Percentiles rank a stretch among this genome's conserved stretches.
These are phyloP conservation scores for Serrognathus titanus DNA, from an alignment of 2,888 invertebrate species.

Conservation along the genomic window DNA sequence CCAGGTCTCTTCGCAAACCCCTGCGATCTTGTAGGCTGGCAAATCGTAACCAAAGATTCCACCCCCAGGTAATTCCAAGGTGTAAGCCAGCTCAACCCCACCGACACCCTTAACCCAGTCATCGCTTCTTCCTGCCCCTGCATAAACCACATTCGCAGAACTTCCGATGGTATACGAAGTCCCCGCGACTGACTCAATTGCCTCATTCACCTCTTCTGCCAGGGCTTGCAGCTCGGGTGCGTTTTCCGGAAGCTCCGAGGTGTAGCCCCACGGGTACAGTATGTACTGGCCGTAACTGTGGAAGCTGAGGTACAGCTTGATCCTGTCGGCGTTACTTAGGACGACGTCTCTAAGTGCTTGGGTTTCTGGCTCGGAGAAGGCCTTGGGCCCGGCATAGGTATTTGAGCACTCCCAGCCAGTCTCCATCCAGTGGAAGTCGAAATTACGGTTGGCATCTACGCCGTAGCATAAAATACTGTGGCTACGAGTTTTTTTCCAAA, in stretches of 20 bases:
- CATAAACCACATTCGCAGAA: constrained; percentile 50
- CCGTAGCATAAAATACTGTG: constrained; percentile 22
- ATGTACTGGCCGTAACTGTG: constrained; percentile 72
- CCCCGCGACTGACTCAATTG: constrained; percentile 41
- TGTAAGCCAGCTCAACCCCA: constrained; percentile 58
- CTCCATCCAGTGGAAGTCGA: constrained; percentile 65
- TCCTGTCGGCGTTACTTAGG: constrained; percentile 54
- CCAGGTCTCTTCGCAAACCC: constrained; percentile 60
- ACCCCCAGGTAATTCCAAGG: constrained; percentile 62
- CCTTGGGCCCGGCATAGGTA: constrained; percentile 47
- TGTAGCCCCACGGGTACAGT: constrained; percentile 66
- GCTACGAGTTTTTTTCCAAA: constrained; percentile 34
- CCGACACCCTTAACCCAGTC: constrained; percentile 60
- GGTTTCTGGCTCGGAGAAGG: constrained; percentile 58
- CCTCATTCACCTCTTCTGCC: constrained; percentile 47
- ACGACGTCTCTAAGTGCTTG: constrained; percentile 54
- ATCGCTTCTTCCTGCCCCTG: constrained; percentile 60
- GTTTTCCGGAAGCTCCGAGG: constrained; percentile 51
- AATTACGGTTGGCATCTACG: constrained; percentile 45
- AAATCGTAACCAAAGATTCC: constrained; percentile 56
- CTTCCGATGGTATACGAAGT: constrained; percentile 46
- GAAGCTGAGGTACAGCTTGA: constrained; percentile 65
- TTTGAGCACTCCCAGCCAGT: constrained; percentile 45
- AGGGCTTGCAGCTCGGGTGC: constrained; percentile 49
- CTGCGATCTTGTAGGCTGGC: constrained; percentile 53